phyloP scores from a whole-genome alignment of 2,113 vertebrate genomes.

The Sinocyclocheilus maitianheensis region DNA sequence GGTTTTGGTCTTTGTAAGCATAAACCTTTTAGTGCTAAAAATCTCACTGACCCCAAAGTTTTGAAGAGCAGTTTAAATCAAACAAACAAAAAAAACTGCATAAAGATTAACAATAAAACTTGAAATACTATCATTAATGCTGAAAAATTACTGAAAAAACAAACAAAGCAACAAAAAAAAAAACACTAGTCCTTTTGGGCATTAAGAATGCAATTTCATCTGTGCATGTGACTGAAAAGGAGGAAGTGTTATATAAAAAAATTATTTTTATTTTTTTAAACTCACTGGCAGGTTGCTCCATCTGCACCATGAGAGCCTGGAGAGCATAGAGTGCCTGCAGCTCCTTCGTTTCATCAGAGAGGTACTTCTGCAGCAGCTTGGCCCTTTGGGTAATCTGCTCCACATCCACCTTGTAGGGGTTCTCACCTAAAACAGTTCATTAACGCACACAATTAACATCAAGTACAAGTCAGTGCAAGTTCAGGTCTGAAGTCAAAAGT shows the following conservation, averaged over 20 bases:
- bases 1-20: neutral
- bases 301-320: slow-evolving; percentile 92
- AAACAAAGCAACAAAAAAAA: neutral
- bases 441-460: neutral
- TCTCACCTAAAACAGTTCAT: slow-evolving; percentile 80
- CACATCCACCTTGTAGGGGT: slow-evolving; percentile 82
- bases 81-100: no score
- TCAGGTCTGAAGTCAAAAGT: neutral
- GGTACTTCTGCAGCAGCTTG: slow-evolving; percentile 88
- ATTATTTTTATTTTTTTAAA: neutral
- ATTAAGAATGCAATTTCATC: neutral
- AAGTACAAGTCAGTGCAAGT: neutral
- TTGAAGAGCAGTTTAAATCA: no score
- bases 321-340: slow-evolving; percentile 94
- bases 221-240: neutral
- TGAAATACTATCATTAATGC: neutral
- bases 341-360: slow-evolving; percentile 89
- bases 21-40: neutral
- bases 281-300: slow-evolving; percentile 96
- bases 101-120: neutral
- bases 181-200: neutral
- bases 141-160: neutral
- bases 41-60: neutral
- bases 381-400: slow-evolving; percentile 81
- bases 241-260: neutral